Base-by-base conservation (phyloP, 2,797 vertebrate genomes). In the Manis crassicaudata region DNA sequence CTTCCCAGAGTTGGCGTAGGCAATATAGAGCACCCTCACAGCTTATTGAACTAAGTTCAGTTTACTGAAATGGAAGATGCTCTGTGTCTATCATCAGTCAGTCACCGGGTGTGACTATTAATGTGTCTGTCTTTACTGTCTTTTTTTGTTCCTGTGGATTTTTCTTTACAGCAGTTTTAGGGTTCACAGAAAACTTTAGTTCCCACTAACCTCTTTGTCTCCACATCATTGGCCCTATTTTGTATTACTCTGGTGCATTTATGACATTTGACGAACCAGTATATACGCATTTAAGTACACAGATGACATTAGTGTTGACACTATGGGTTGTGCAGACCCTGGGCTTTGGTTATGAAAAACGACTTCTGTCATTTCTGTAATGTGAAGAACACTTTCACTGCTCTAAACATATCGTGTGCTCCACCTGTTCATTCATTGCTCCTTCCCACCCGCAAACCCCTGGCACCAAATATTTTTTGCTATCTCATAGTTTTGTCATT, bases 81-180 rank as follows among this genome's bases (percentile, higher is more conserved):
- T 46, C 46, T 46, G 46, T 46, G 46, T 86, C n/a, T 79, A 60
- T 77, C 21, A 84, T 35, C 35, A 17, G 20, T 65, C 58, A 32
- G 35, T 80, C 65, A 7, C 46, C 40, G 23, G 52, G 70, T 18
- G 32, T 72, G 52, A 58, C 23, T 58, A 35, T 54, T 67, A 86
- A 12, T 23, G 23, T 54, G 16, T 58, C 32, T 56, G 23, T 85
- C 60, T 37, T 88, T 27, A 10, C 46, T 46, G 10, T 86, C 27
- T 29, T 29, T 40, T 65, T 65, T 92, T 29, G 11, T 0, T 21
- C 10, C 56, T 12, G 6, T 37, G 20, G 40, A 86, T n/a, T 67
- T 90, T 60, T 79, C 40, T 86, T 46, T 70, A n/a, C 52, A 62
- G 92, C 83, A 93, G 56, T 62, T 80, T 80, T 63, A 63, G 79